These are phyloP conservation scores for Alloplasta piceator DNA, from an alignment of 2,888 invertebrate genomes.

Conservation along the genomic window DNA sequence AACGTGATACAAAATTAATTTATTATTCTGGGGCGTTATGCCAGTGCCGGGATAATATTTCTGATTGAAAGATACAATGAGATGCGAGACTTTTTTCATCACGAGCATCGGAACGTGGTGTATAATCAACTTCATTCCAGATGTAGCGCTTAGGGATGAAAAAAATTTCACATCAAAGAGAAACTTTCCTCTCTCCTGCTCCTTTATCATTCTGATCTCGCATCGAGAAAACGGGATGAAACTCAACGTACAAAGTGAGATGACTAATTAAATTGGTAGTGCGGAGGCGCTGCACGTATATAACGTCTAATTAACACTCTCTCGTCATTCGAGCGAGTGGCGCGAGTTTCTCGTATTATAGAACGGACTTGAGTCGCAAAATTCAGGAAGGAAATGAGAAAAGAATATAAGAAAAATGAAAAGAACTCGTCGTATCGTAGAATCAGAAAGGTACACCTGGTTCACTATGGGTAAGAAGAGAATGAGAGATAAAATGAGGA, in stretches of 20 bases:
- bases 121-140: neutral
- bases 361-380: neutral
- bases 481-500: slow-evolving; percentile 43
- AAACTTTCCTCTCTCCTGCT: neutral
- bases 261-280: slow-evolving; percentile 48
- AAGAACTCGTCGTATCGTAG: slow-evolving; percentile 18
- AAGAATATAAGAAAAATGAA: slow-evolving; percentile 22
- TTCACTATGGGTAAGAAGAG: slow-evolving; percentile 2
- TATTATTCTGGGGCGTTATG: too few relatives aligned
- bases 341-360: slow-evolving; percentile 29
- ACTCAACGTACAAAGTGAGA: slow-evolving; percentile 30
- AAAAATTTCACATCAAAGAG: neutral
- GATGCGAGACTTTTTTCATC: neutral
- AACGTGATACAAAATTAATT: too few relatives aligned
- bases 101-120: neutral
- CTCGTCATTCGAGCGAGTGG: neutral
- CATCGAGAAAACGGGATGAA: slow-evolving; percentile 15
- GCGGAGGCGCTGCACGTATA: slow-evolving; percentile 25
- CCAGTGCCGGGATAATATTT: too few relatives aligned
- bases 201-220: neutral
- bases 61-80: neutral
- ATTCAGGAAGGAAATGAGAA: too few relatives aligned
- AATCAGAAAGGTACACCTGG: neutral
- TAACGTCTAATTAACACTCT: slow-evolving; percentile 42
- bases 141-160: slow-evolving; percentile 19